These are phyloP conservation scores for Dreissena polymorpha DNA, from an alignment of 1,140 invertebrate species.

Conservation along the genomic window DNA sequence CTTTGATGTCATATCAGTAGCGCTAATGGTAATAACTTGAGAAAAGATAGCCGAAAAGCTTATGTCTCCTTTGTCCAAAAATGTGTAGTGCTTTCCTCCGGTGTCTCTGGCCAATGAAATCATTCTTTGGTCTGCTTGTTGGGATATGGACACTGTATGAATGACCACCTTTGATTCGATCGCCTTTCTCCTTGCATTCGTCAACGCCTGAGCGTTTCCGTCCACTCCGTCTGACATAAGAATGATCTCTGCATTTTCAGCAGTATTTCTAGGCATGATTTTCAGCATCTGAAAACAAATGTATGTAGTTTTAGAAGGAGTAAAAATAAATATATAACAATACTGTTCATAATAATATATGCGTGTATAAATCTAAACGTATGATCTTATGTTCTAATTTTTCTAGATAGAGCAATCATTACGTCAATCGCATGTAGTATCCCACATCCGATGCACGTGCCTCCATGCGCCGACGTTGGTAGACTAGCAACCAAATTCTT, in stretches of 20 bases:
- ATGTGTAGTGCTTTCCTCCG: constrained; percentile 18
- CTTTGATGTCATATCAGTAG: background rate
- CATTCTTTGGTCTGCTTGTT: constrained; percentile 1
- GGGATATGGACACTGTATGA: constrained; percentile 2
- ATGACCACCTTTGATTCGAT: constrained; percentile 1
- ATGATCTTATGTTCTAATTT: no score
- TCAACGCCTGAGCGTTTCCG: background rate
- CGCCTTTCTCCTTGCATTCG: background rate
- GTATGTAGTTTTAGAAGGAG: no score
- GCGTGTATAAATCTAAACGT: no score
- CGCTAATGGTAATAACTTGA: background rate
- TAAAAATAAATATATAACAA: no score
- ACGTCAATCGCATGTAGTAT: constrained; percentile 20
- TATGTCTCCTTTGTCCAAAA: constrained; percentile 8
- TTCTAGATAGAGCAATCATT: no score
- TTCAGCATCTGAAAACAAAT: background rate
- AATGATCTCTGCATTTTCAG: background rate
- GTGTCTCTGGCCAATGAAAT: constrained; percentile 1
- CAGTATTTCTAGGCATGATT: no score
- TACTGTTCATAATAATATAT: no score
- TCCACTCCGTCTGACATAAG: background rate
- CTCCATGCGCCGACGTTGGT: background rate
- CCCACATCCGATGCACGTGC: constrained; percentile 30
- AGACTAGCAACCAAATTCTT: background rate
- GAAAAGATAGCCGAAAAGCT: constrained; percentile 15